Evolutionary conservation across 2,797 vertebrate genomes (phyloP).

Genomic region (Cryptoprocta ferox): DNA sequence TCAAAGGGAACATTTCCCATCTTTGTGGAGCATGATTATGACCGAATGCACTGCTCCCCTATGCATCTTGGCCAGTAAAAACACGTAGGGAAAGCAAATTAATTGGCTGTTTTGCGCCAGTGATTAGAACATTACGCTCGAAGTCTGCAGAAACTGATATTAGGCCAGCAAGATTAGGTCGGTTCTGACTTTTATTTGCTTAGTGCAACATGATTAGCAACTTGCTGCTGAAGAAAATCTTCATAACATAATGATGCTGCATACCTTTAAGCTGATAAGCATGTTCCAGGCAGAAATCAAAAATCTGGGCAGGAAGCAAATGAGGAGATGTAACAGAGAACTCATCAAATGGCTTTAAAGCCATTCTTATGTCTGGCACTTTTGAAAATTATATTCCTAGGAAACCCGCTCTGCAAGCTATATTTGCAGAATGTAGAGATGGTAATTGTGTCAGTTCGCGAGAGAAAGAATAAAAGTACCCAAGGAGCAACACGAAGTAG

Average conservation of each 20-base stretch:
- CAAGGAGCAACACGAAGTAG: conserved; percentile 63
- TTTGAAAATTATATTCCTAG: conserved; percentile 72
- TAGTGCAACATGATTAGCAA: conserved; percentile 80
- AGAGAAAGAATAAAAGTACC: conserved; percentile 76
- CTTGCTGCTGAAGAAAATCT: conserved; percentile 70
- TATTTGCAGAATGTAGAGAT: conserved; percentile 67
- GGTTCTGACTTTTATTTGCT: conserved; percentile 82
- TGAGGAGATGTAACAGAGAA: conserved; percentile 68
- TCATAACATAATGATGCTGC: conserved; percentile 57
- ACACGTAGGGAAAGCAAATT: conserved; percentile 87
- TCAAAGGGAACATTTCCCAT: conserved; percentile 88
- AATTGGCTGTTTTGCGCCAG: conserved; percentile 86
- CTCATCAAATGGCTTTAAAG: conserved; percentile 65
- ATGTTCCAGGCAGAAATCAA: conserved; percentile 74
- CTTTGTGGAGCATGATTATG: conserved; percentile 86
- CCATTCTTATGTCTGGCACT: conserved; percentile 67
- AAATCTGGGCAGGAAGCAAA: conserved; percentile 79
- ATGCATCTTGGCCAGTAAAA: conserved; percentile 86
- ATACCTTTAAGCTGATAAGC: conserved; percentile 71
- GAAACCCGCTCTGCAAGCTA: conserved; percentile 55
- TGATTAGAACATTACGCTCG: conserved; percentile 85
- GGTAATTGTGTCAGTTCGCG: conserved; percentile 68
- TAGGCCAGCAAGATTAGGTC: conserved; percentile 81
- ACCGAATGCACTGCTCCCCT: conserved; percentile 80
- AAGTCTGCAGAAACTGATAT: conserved; percentile 81